phyloP scores from a whole-genome alignment of 2,113 vertebrate genomes.

The Aramus guarauna region DNA sequence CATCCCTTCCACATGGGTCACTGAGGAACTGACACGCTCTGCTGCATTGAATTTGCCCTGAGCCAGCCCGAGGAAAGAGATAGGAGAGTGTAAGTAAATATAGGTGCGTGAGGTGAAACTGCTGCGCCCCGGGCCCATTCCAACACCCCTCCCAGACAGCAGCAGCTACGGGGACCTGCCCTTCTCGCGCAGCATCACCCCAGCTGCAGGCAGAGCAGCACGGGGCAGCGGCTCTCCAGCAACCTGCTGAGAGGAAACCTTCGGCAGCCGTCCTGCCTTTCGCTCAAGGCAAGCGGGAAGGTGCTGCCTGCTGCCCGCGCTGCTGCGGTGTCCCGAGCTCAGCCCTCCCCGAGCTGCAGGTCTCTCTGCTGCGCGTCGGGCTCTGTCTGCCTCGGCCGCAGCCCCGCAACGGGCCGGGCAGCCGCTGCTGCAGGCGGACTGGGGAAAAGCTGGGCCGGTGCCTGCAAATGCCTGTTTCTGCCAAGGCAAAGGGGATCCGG shows the following conservation, averaged over 20 bases:
- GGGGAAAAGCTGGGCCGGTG: background rate
- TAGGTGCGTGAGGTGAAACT: background rate
- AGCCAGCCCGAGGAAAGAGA: background rate
- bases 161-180: background rate
- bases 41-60: background rate
- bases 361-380: no score
- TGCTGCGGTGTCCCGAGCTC: background rate
- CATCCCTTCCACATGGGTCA: background rate
- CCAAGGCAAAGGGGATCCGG: background rate
- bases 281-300: background rate
- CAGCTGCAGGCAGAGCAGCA: background rate
- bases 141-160: background rate
- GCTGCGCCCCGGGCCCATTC: fast-evolving
- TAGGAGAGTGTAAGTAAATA: background rate
- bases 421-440: background rate
- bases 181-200: no score
- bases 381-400: background rate
- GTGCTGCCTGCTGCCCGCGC: fast-evolving
- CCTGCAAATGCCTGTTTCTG: background rate
- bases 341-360: background rate
- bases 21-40: background rate
- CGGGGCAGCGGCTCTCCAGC: background rate
- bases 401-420: background rate
- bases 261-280: no score
- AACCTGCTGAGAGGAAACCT: background rate